These are phyloP conservation scores for Phaenicophaeus curvirostris DNA, from an alignment of 2,797 vertebrate genomes.

Conservation along the genomic window DNA sequence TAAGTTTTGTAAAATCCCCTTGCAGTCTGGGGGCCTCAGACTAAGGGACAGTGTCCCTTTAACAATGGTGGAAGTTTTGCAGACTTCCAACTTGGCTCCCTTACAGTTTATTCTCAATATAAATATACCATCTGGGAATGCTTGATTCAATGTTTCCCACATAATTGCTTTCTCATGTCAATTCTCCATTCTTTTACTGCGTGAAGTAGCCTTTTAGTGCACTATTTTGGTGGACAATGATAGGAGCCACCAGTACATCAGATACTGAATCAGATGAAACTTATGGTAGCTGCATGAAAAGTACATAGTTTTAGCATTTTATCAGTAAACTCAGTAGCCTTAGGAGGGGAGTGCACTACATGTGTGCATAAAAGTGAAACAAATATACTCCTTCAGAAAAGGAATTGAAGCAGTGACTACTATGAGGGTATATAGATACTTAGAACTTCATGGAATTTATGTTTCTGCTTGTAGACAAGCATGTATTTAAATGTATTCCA, in stretches of 20 bases:
- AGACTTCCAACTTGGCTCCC: conserved; percentile 59
- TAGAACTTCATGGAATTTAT: background rate
- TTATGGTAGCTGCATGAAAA: background rate
- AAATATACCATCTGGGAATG: conserved; percentile 72
- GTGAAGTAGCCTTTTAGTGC: background rate
- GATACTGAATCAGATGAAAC: background rate
- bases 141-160: conserved; percentile 57
- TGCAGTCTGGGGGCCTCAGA: background rate
- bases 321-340: background rate
- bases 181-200: conserved; percentile 25
- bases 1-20: background rate
- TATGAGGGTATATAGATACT: background rate
- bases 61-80: conserved; percentile 55
- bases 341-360: background rate
- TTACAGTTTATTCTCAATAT: conserved; percentile 57
- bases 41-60: conserved; percentile 40
- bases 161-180: conserved; percentile 70
- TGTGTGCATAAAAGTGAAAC: background rate
- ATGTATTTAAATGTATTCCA: background rate
- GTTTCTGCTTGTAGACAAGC: background rate
- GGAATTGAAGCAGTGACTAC: background rate
- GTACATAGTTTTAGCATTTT: background rate
- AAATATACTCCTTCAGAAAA: background rate
- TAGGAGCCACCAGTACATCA: background rate
- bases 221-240: background rate